phyloP scores from a whole-genome alignment of 2,797 vertebrate genomes.

The Sebastes cheni region DNA sequence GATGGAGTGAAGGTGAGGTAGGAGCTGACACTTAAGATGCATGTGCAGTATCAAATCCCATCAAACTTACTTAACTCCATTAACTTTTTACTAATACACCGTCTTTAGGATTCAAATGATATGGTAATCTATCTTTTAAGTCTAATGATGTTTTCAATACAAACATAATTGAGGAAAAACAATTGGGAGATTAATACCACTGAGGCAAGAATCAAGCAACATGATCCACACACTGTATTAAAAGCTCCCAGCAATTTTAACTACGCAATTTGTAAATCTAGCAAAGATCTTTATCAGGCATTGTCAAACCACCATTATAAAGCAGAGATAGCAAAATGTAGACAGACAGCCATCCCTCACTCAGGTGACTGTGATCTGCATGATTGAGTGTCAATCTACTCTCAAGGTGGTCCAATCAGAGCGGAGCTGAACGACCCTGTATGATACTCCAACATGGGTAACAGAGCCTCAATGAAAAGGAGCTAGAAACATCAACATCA shows the following conservation, averaged over 20 bases:
- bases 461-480: not conserved
- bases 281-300: no score
- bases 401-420: not conserved
- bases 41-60: not conserved
- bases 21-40: not conserved
- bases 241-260: no score
- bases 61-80: not conserved
- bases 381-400: not conserved
- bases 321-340: no score
- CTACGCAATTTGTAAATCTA: no score
- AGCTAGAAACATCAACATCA: no score
- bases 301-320: no score
- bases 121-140: not conserved
- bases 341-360: not conserved
- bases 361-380: not conserved
- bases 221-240: no score
- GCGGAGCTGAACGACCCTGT: not conserved
- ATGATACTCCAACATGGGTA: not conserved
- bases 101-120: not conserved
- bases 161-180: not conserved
- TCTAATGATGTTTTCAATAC: not conserved
- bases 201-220: no score
- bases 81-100: not conserved
- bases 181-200: not conserved
- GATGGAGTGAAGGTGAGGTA: not conserved